phyloP scores from a whole-genome alignment of 2,113 vertebrate genomes.

The Crotalus horridus region DNA sequence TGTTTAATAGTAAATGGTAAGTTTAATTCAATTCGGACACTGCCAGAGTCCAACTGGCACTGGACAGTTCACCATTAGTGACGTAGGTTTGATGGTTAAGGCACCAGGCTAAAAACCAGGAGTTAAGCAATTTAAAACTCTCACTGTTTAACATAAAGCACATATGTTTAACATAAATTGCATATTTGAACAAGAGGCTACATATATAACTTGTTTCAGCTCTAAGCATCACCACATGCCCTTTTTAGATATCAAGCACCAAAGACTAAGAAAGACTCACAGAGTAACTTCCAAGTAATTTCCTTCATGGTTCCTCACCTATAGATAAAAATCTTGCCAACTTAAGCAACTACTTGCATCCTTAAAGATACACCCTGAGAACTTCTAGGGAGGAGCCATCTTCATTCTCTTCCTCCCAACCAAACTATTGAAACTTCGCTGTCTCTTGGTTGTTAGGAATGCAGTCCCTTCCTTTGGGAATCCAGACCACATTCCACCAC shows the following conservation, averaged over 20 bases:
- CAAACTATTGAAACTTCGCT: background rate
- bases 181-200: background rate
- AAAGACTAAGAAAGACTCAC: background rate
- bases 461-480: background rate
- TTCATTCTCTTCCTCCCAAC: background rate
- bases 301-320: background rate
- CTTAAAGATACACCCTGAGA: background rate
- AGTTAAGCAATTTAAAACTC: background rate
- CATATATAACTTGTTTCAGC: background rate
- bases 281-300: background rate
- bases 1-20: background rate
- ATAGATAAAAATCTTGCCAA: background rate
- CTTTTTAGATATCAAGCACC: background rate
- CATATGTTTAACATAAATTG: background rate
- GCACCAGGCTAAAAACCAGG: background rate
- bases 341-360: background rate
- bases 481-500: background rate
- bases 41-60: background rate
- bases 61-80: background rate
- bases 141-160: background rate
- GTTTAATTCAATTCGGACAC: background rate
- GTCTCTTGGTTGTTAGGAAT: background rate
- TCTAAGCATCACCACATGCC: background rate
- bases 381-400: background rate
- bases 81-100: background rate